Evolutionary conservation across 2,113 vertebrate species (phyloP), one percentile per base, ranked within the genome.

Genomic region (Tympanuchus pallidicinctus): DNA sequence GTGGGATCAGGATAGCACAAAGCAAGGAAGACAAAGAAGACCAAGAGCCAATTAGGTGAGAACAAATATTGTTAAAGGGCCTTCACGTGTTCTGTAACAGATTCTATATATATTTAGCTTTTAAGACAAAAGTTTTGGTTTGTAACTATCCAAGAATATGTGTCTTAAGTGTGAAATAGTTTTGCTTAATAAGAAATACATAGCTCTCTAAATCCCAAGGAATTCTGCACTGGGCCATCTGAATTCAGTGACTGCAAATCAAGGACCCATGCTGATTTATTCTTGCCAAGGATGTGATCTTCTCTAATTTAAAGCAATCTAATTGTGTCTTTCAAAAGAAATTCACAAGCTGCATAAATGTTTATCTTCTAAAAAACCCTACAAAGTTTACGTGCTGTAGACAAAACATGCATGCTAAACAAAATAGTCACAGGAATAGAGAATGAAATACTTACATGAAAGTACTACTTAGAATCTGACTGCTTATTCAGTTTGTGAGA

Each of bases 21-120:
- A 99, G 99, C 97, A 99, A 99, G 96, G 99, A 99, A 96, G 99
- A 99, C 97, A 99, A 99, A 94, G 99, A 99, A 90, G 99, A 99
- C 97, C 99, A 99, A 97, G 99, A 99, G 86, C 99, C 99, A 24
- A 99, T 99, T 98, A 99, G 99, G 99, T 99, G 97, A 85, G 96
- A 65, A 90, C 21, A 70, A 86, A 82, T 90, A 42, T 32, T 93
- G 63, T 66, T 61, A 76, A 78, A 89, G 6, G 43, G 10, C 20
- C 21, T 72, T 61, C 4, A 2, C 81, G 6, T 79, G 25, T 87
- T 87, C 88, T 78, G 43, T 82, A 65, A 64, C 25, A 80, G 38
- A 7, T 83, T 25, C 40, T 67, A 32, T 2, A 32, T 79, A 65
- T 52, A 27, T 47, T 72, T 32, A 77, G 42, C 2, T 21, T 52